Evolutionary conservation across 2,888 invertebrate species (phyloP).

Genomic region (Cheilosia vernalis): DNA sequence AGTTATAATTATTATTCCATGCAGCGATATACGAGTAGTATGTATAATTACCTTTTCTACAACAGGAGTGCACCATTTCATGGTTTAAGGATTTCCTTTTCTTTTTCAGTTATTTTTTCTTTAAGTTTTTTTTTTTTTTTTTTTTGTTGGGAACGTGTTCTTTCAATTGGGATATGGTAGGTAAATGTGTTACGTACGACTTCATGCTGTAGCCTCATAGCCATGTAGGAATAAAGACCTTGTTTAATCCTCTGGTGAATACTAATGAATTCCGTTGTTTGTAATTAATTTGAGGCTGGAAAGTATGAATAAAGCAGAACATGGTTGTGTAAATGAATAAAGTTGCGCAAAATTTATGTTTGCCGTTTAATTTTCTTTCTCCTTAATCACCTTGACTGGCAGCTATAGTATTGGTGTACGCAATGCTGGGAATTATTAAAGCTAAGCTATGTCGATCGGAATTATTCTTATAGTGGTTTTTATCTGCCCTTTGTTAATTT

Average conservation of each 20-base stretch:
- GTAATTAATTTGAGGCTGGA: constrained; percentile 7
- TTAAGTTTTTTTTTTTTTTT: background rate
- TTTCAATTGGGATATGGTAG: constrained; percentile 3
- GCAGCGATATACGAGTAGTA: constrained; percentile 14
- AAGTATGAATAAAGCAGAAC: constrained; percentile 14
- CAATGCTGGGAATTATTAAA: too few species aligned
- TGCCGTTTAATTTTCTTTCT: too few species aligned
- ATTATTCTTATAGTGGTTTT: too few species aligned
- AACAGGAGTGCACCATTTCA: constrained; percentile 1
- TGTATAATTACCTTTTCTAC: constrained; percentile 25
- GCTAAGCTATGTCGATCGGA: too few species aligned
- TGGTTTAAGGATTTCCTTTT: background rate
- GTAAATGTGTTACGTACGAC: constrained; percentile 3
- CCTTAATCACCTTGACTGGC: too few species aligned
- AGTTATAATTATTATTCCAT: constrained; percentile 39
- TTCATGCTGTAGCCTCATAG: background rate
- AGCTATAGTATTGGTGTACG: too few species aligned
- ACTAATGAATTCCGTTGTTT: constrained; percentile 15
- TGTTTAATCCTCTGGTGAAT: constrained; percentile 11
- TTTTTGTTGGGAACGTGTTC: background rate
- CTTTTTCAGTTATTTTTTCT: background rate
- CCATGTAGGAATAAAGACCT: background rate
- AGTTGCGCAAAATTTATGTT: background rate
- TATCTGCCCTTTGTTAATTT: too few species aligned
- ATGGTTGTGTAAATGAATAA: constrained; percentile 22